Percentiles rank a stretch among this genome's conserved stretches.
These are phyloP conservation scores for Sycophila texana DNA, from an alignment of 2,888 invertebrate genomes.

Conservation along the genomic window DNA sequence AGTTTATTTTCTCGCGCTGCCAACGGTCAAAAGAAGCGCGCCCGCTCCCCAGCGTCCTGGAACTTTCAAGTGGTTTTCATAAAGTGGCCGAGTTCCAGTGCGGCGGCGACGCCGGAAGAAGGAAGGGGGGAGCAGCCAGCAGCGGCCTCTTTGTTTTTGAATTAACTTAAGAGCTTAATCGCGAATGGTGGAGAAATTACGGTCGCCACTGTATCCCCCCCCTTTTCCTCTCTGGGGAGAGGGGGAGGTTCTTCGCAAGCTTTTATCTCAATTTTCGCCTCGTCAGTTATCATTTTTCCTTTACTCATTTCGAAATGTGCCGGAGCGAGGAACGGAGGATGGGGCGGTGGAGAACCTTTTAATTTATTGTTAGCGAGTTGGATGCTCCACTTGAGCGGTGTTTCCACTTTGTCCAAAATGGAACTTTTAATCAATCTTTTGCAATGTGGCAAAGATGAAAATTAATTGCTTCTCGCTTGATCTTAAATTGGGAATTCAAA, in stretches of 20 bases:
- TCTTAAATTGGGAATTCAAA: no score
- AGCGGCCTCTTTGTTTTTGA: constrained; percentile 30
- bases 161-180: constrained; percentile 42
- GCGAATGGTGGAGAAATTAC: neutral
- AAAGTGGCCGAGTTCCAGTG: constrained; percentile 31
- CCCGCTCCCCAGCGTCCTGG: neutral
- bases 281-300: constrained; percentile 28
- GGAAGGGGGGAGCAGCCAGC: neutral
- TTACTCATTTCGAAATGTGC: neutral
- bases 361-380: no score
- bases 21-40: neutral
- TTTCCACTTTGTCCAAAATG: no score
- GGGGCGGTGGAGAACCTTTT: no score
- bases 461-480: no score
- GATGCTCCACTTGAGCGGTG: no score
- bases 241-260: neutral
- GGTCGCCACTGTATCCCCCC: neutral
- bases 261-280: constrained; percentile 33
- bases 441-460: no score
- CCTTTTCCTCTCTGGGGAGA: no score
- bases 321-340: no score
- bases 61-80: constrained; percentile 39
- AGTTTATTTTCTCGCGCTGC: constrained; percentile 31
- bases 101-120: neutral
- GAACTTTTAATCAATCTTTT: no score